Evolutionary conservation across 2,888 invertebrate species (phyloP).

Genomic region (Dolomedes plantarius): DNA sequence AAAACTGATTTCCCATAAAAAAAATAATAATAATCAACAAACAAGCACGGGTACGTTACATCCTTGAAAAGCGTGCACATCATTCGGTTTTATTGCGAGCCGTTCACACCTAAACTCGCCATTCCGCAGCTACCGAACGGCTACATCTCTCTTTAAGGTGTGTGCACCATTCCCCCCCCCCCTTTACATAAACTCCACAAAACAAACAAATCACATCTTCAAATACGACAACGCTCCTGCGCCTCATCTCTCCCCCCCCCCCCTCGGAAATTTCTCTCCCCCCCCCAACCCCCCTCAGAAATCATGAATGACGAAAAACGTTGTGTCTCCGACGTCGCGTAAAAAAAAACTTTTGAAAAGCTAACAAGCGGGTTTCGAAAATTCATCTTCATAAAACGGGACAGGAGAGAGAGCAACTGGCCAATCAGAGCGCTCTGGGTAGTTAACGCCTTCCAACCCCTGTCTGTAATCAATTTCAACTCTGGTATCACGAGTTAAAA

Average conservation of each 20-base stretch:
- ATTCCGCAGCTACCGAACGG: background rate
- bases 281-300: background rate
- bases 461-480: constrained; percentile 58
- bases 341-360: background rate
- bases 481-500: constrained; percentile 21
- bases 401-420: constrained; percentile 17
- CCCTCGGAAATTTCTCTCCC: background rate
- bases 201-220: constrained; percentile 12
- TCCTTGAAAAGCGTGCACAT: too few relatives aligned
- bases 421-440: constrained; percentile 54
- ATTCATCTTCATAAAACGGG: constrained; percentile 57
- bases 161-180: background rate
- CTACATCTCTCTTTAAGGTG: background rate
- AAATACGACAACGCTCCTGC: background rate
- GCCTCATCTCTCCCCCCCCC: background rate
- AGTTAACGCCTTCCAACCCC: constrained; percentile 62
- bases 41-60: too few relatives aligned
- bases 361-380: constrained; percentile 45
- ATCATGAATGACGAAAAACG: constrained; percentile 29
- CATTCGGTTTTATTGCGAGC: background rate
- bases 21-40: too few relatives aligned
- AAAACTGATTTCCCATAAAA: too few relatives aligned
- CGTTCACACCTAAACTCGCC: background rate
- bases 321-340: constrained; percentile 12
- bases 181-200: background rate